These are phyloP conservation scores for Chromobotia macracanthus DNA, from an alignment of 2,797 vertebrate species.

Conservation along the genomic window DNA sequence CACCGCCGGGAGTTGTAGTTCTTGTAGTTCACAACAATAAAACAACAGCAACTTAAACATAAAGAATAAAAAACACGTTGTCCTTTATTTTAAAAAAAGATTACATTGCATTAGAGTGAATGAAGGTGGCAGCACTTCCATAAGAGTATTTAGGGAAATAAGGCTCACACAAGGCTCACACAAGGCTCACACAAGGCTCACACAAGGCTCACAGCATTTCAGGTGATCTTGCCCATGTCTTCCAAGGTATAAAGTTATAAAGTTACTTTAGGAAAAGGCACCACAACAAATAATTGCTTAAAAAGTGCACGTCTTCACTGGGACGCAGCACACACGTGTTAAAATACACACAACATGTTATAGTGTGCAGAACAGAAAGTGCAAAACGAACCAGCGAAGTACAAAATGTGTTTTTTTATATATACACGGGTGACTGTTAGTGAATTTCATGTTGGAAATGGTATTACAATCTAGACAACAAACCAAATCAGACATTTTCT, in stretches of 20 bases:
- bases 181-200: no score
- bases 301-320: not conserved
- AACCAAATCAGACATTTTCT: constrained; percentile 53
- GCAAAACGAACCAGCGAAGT: constrained; percentile 37
- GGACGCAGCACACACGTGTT: constrained; percentile 11
- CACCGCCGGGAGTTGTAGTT: constrained; percentile 53
- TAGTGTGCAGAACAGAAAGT: not conserved
- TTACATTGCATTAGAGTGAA: no score
- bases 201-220: constrained; percentile 34
- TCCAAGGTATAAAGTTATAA: no score
- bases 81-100: constrained; percentile 43
- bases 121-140: no score
- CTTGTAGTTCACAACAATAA: no score
- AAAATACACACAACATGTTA: constrained; percentile 10
- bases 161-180: no score
- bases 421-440: constrained; percentile 66
- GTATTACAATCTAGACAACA: constrained; percentile 54
- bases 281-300: constrained; percentile 44
- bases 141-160: constrained; percentile 57
- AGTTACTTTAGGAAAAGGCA: constrained; percentile 57
- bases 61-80: no score
- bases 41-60: no score
- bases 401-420: constrained; percentile 50
- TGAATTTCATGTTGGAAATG: constrained; percentile 63
- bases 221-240: constrained; percentile 23